These are phyloP conservation scores for Caenorhabditis brenneri DNA, from an alignment of 1,140 invertebrate genomes.

Conservation along the genomic window DNA sequence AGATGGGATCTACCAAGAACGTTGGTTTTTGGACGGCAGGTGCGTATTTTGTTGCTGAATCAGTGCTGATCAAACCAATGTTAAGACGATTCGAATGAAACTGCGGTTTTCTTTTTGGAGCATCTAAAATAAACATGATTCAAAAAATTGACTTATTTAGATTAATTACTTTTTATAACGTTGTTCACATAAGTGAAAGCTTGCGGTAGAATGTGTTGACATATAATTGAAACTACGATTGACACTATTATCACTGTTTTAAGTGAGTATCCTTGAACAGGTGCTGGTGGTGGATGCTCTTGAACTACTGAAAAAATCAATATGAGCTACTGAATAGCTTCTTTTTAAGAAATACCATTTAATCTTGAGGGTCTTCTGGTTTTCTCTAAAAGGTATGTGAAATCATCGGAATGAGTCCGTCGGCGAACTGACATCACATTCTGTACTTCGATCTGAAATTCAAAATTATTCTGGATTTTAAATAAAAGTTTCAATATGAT, in stretches of 20 bases:
- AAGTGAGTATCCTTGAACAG: background rate
- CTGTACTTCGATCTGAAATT: background rate
- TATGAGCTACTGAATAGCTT: constrained; percentile 63
- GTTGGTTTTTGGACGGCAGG: constrained; percentile 21
- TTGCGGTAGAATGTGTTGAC: background rate
- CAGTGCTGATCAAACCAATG: background rate
- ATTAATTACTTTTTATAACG: background rate
- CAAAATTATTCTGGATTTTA: too few species aligned
- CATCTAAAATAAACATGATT: constrained; percentile 1
- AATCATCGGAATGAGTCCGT: constrained; percentile 26
- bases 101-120: background rate
- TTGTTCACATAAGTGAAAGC: background rate
- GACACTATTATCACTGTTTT: background rate
- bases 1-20: constrained; percentile 2
- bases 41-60: background rate
- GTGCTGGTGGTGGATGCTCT: background rate
- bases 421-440: constrained; percentile 24
- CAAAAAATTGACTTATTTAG: constrained; percentile 66
- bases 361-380: background rate
- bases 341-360: constrained; percentile 73
- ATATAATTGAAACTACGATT: background rate
- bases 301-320: background rate
- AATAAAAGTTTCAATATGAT: background rate
- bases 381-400: background rate
- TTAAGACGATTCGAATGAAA: background rate